Percentiles rank a stretch among this genome's conserved stretches.
These are phyloP conservation scores for Etia nguti DNA, from an alignment of 2,113 vertebrate genomes.

Conservation along the genomic window DNA sequence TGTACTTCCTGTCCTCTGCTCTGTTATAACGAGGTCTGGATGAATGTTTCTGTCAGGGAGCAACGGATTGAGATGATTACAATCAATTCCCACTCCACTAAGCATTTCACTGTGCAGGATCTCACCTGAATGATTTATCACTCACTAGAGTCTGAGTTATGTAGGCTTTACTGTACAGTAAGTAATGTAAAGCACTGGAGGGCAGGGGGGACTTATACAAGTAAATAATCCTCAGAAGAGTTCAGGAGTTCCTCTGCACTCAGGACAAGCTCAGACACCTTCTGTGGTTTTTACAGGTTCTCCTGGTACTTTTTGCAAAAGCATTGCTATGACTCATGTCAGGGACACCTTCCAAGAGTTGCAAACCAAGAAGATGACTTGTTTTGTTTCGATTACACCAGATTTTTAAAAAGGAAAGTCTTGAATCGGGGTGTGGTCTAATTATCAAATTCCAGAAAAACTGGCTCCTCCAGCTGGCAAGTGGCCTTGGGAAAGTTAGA, in stretches of 20 bases:
- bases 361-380: not conserved
- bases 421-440: not conserved
- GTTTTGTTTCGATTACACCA: not conserved
- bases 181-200: not conserved
- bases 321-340: conserved; percentile 19
- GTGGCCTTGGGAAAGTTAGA: not conserved
- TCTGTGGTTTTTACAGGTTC: not conserved
- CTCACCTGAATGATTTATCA: conserved; percentile 28
- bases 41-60: conserved; percentile 37
- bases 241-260: not conserved
- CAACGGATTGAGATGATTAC: conserved; percentile 46
- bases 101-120: not conserved
- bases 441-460: not conserved
- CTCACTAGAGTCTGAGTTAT: not conserved
- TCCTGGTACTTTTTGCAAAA: not conserved
- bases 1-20: conserved; percentile 3
- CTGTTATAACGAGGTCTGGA: conserved; percentile 14
- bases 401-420: not conserved
- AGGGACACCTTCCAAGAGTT: not conserved
- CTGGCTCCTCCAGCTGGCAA: not conserved
- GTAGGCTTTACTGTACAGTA: not conserved
- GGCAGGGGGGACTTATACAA: not conserved
- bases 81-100: conserved; percentile 27
- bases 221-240: not conserved
- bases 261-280: conserved; percentile 27